These are phyloP conservation scores for Tetrao urogallus DNA, from an alignment of 2,113 vertebrate genomes.

Conservation along the genomic window DNA sequence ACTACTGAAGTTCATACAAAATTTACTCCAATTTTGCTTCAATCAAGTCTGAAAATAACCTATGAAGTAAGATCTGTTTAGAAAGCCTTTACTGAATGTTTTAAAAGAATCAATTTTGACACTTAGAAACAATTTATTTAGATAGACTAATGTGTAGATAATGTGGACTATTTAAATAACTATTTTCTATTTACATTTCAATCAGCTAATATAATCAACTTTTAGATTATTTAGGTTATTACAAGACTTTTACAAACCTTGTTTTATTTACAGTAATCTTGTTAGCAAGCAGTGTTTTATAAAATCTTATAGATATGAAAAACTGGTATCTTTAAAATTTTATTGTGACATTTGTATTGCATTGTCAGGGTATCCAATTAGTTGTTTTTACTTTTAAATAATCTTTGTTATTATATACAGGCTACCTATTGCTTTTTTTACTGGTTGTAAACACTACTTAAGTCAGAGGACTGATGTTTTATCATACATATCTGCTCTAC, in stretches of 20 bases:
- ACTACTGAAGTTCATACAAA: constrained; percentile 93
- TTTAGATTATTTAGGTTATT: neutral
- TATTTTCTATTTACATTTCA: neutral
- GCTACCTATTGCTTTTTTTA: neutral
- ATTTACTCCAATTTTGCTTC: constrained; percentile 92
- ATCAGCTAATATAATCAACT: neutral
- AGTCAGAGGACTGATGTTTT: neutral
- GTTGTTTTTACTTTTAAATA: neutral
- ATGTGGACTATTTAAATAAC: neutral
- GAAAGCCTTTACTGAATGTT: neutral
- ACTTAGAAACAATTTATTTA: neutral
- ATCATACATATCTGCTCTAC: neutral
- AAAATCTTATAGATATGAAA: neutral
- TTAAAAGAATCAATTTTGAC: neutral
- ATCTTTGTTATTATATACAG: neutral
- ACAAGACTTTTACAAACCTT: neutral
- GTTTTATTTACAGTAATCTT: neutral
- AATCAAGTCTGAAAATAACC: constrained; percentile 96
- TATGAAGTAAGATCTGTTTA: constrained; percentile 86
- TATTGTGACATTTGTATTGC: neutral
- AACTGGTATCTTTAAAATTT: neutral
- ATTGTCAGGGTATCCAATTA: neutral
- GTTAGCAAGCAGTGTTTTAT: neutral
- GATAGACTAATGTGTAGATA: neutral
- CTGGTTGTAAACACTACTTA: neutral